Base-by-base conservation (phyloP, 2,113 vertebrate genomes). In the Erythrocebus patas region DNA sequence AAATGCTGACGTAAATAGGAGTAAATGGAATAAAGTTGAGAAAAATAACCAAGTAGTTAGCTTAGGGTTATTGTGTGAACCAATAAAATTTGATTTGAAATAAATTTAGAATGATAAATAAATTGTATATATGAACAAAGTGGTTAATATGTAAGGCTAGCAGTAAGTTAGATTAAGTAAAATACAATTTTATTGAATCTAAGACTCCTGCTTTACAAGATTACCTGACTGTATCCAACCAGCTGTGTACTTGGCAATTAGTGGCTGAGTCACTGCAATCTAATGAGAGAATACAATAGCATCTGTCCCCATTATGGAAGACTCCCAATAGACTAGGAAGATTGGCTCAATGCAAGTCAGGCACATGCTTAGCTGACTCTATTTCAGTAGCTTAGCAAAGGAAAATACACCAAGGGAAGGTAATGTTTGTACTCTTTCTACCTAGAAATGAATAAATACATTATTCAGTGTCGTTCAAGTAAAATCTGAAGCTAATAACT, bases 71-170 rank as follows among this genome's bases (percentile, higher is more conserved):
- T 85, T 91, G 68, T 48, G 25, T 94, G 48, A 90, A 82, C 89
- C 38, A 66, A 0, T 85, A 84, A 95, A 76, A 92, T 97, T 92
- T 86, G 66, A 70, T 78, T 92, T 95, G 20, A 64, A 97, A 83
- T 82, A 73, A 66, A 84, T 81, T 89, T 92, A 61, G 30, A 94
- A 82, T 94, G 48, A 92, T 83, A 80, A 85, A 78, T 55, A 78
- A 50, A 43, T 73, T 84, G 1, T 73, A 64, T 55, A 43, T 85
- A 52, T 81, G 76, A 94, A 72, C 40, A 79, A 61, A 95, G 20
- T 73, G 48, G 20, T 94, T 93, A 72, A n/a, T 20, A 20, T 84
- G 14, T 92, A 94, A 88, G n/a, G 38, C 76, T 96, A 57, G 38
- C 38, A 92, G 35, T 95, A 92, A 83, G 25, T 96, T 91, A 96